Evolutionary conservation across 2,888 invertebrate species (phyloP).

Genomic region (Stictocephala bisonia): DNA sequence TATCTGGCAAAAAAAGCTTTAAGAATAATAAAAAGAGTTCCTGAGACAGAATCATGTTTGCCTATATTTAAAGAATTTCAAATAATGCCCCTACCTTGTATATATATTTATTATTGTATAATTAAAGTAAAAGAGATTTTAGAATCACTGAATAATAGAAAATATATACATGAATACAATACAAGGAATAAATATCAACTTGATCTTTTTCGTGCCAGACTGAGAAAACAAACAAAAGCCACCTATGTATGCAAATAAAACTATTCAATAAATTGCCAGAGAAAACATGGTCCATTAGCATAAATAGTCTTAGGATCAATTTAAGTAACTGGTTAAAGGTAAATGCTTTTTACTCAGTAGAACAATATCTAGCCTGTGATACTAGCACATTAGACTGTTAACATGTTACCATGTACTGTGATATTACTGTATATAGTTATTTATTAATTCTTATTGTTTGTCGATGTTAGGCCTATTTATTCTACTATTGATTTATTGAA

Average conservation of each 20-base stretch:
- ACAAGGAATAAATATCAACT: not conserved
- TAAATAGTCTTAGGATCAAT: not conserved
- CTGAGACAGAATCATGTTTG: not conserved
- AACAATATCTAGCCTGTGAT: not conserved
- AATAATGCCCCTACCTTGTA: not conserved
- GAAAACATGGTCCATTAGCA: not conserved
- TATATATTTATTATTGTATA: constrained; percentile 1
- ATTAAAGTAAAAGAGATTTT: not conserved
- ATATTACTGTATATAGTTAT: not conserved
- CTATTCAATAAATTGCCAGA: not conserved
- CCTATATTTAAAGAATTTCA: not conserved
- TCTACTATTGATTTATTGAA: too few species aligned
- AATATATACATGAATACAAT: not conserved
- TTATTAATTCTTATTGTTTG: not conserved
- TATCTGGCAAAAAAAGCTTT: not conserved
- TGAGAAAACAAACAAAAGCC: not conserved
- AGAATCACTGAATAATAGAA: not conserved
- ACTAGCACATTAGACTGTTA: not conserved
- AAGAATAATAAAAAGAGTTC: not conserved
- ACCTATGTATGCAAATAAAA: not conserved
- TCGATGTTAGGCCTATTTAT: too few species aligned
- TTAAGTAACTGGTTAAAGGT: not conserved
- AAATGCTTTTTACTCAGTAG: not conserved
- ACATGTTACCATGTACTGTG: too few species aligned
- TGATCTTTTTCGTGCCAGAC: not conserved